Evolutionary conservation across 2,113 vertebrate species (phyloP), one percentile per base, ranked within the genome.

Genomic region (Riparia riparia): DNA sequence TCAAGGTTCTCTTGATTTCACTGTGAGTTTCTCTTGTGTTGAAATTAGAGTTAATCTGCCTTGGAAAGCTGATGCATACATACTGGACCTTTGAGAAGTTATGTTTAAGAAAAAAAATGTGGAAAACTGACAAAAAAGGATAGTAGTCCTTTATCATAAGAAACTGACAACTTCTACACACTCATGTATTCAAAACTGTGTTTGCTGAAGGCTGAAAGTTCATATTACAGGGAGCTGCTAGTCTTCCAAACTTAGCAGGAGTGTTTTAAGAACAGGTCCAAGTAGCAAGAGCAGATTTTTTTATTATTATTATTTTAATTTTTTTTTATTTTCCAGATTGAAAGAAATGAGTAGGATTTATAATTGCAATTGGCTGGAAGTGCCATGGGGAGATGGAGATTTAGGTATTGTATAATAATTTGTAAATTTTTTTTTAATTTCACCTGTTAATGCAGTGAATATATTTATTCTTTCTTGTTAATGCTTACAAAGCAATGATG

Each of bases 371-470:
- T 98, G 98, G 98, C 97, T 99, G 97, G 99, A 99, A 96, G 98
- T 98, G 77, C 99, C 99, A 1, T 99, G 99, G 99, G 99, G 99
- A 97, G 99, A 99, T 61, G 99, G 99, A 97, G 99, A 99, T 95
- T 97, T 99, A 98, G 99, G 99, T 99, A 99, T 42, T 97, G 95
- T 97, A 97, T 86, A 56, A 76, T 86, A 54, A 50, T 82, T 94
- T 65, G 45, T 47, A 57, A 32, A 83, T 63, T 72, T 64, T 69
- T 54, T 94, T 66, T 87, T 18, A 49, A 58, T 45, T 65, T 57
- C 3, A 3, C n/a, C 32, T 68, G 31, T 80, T 92, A 45, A 73
- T 88, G 41, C 25, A 12, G 17, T 83, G 44, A 70, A 57, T 81
- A 26, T 61, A 83, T 96, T 96, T 79, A 16, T 66, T 87, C 37